Evolutionary conservation across 1,140 invertebrate genomes (phyloP).

Genomic region (Drosophila sulfurigaster): DNA sequence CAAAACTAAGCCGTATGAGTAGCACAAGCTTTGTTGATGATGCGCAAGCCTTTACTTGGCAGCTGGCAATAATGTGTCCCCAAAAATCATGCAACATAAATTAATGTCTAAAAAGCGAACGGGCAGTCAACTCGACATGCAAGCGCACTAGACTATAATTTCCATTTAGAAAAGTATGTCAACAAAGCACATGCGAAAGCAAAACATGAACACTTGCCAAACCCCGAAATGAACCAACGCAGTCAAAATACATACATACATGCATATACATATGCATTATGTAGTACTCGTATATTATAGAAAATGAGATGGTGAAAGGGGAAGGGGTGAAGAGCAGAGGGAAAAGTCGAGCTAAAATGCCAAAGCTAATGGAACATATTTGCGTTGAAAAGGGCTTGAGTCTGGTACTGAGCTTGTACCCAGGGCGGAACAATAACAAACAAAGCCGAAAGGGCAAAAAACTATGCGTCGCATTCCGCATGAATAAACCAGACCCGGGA

Average conservation of each 20-base stretch:
- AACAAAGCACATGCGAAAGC: conserved; percentile 69
- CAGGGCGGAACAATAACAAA: conserved; percentile 74
- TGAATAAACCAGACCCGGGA: conserved; percentile 55
- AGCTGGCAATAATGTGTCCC: conserved; percentile 39
- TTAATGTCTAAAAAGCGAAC: conserved; percentile 65
- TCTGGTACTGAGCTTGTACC: conserved; percentile 37
- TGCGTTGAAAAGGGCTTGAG: conserved; percentile 72
- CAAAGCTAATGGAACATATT: conserved; percentile 80
- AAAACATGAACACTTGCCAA: conserved; percentile 63
- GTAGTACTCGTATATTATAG: conserved; percentile 10
- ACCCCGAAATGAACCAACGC: conserved; percentile 38
- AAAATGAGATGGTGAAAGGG: background rate
- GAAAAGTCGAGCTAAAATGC: conserved; percentile 70
- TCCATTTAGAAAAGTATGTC: conserved; percentile 75
- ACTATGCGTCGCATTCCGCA: conserved; percentile 76
- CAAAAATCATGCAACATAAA: conserved; percentile 63
- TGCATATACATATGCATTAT: conserved; percentile 10
- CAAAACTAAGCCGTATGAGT: conserved; percentile 10
- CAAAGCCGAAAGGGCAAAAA: conserved; percentile 64
- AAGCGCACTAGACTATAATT: conserved; percentile 77
- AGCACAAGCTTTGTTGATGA: background rate
- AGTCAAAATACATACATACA: conserved; percentile 42
- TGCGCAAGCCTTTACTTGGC: conserved; percentile 6
- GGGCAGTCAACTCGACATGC: conserved; percentile 43
- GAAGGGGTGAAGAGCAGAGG: conserved; percentile 23